A percentile compares a stretch with the other conserved stretches of the same genome.
These are phyloP conservation scores for Salvelinus namaycush DNA, from an alignment of 2,113 vertebrate genomes.

Conservation along the genomic window DNA sequence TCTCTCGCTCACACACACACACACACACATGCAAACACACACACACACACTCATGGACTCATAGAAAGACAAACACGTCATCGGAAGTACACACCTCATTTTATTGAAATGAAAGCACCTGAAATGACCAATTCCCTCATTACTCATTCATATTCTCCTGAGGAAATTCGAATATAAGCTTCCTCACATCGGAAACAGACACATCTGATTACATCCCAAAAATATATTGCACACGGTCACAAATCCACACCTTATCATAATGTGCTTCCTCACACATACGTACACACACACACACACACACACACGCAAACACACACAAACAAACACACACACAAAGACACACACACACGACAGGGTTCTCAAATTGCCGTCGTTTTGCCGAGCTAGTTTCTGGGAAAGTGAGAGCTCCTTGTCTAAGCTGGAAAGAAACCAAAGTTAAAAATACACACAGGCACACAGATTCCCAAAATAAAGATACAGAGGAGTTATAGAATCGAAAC, in stretches of 20 bases:
- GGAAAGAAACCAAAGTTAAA: conserved; percentile 64
- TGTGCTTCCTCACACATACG: no score
- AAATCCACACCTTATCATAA: no score
- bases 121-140: neutral
- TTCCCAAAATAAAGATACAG: conserved; percentile 50
- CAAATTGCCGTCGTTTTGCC: conserved; percentile 33
- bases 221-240: no score
- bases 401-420: conserved; percentile 54
- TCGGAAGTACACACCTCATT: neutral
- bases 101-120: neutral
- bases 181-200: neutral
- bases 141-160: neutral
- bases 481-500: conserved; percentile 1
- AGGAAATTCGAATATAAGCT: neutral
- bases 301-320: conserved; percentile 2
- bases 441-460: conserved; percentile 63
- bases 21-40: neutral
- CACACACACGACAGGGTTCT: conserved; percentile 12
- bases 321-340: conserved; percentile 21
- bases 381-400: conserved; percentile 47
- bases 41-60: conserved; percentile 13
- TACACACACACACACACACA: neutral
- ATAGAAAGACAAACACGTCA: conserved; percentile 18
- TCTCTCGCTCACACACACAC: no score
- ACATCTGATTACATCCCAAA: neutral